Conservation (phyloP, 2,888 invertebrate genomes). For the Zonitis immaculata region DNA sequence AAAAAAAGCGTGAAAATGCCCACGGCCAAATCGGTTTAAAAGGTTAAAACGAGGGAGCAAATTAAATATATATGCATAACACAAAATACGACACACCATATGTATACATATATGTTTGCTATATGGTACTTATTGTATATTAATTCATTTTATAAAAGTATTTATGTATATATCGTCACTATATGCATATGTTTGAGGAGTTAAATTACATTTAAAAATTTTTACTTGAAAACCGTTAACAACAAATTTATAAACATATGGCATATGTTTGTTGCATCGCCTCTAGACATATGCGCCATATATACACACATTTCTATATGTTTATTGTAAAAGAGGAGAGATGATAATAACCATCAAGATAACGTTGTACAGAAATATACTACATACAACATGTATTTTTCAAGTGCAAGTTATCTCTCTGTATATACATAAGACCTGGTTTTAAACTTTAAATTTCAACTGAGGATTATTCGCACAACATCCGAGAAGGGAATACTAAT, state of each 20-base stretch:
- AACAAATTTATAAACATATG: constrained; percentile 31
- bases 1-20: neutral
- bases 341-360: constrained; percentile 7
- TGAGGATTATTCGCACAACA: too few species aligned
- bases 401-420: neutral
- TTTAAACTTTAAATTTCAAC: constrained; percentile 5
- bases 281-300: constrained; percentile 2
- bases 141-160: constrained; percentile 3
- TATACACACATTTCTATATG: neutral
- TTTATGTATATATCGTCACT: too few species aligned
- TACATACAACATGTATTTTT: neutral
- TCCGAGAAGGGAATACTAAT: too few species aligned
- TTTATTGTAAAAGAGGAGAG: constrained; percentile 1
- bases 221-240: constrained; percentile 28
- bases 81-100: constrained; percentile 10
- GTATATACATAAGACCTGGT: neutral
- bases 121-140: constrained; percentile 1
- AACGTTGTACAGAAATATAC: constrained; percentile 5
- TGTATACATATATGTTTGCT: too few species aligned
- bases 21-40: constrained; percentile 8
- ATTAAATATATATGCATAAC: constrained; percentile 3
- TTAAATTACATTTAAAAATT: constrained; percentile 23
- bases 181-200: constrained; percentile 21
- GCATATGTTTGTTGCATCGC: constrained; percentile 7
- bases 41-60: constrained; percentile 6